Base-by-base conservation (phyloP, 2,113 vertebrate species). In the Gopherus flavomarginatus region DNA sequence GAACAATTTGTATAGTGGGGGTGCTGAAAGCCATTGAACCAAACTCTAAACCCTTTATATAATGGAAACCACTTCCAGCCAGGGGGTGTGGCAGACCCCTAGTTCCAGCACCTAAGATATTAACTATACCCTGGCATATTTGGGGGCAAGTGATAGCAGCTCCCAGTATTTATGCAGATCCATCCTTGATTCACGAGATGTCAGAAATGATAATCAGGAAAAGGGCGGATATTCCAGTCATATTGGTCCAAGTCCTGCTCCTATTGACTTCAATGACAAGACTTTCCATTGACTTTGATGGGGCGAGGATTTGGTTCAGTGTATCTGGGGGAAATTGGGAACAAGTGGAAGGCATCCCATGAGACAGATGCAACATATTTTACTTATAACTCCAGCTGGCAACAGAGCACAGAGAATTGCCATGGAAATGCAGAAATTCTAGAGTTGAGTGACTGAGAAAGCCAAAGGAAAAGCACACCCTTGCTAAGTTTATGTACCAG, bases 211-310 rank as follows among this genome's bases (percentile, higher is more conserved):
- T n/a, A n/a, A 35, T 69, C 35, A 69, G 65, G 17, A 47, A 84
- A 86, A 90, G 11, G 21, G 24, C 7, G 17, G 83, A 24, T 12
- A 5, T 14, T 44, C 85, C 78, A 57, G 11, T 24, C 24, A n/a
- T 72, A 86, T 35, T 54, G 35, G 53, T 57, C 44, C 54, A 22
- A 78, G n/a, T 56, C 14, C 47, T 57, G 81, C 65, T 84, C 12
- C 5, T 3, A 3, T 35, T 50, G 8, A 47, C 14, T n/a, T 38
- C 22, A 47, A 0, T 42, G 42, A 29, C 29, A 42, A n/a, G 2
- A 11, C 42, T 17, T 89, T 83, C 22, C 42, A 27, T 78, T 78
- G 42, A 78, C 24, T 78, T 14, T 56, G 35, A 72, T 9, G 38
- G 6, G 53, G 31, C 59, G 10, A 65, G 35, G 42, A 0, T 38